Conservation (phyloP, 2,888 invertebrate genomes). For the Dryocosmus kuriphilus region DNA sequence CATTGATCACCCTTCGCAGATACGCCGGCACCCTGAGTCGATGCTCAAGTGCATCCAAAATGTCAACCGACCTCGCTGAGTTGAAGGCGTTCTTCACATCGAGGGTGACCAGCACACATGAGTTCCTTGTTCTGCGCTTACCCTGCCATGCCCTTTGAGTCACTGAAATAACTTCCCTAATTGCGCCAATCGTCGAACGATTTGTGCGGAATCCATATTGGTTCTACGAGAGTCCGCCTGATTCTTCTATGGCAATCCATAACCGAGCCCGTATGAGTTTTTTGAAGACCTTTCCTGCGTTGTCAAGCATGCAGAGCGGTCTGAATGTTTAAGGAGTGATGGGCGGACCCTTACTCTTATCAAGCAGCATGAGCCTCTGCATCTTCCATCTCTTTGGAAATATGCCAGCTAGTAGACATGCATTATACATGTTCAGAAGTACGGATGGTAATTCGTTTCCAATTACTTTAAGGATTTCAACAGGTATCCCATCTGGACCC, state of each 20-base stretch:
- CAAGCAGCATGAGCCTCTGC: slow-evolving; percentile 49
- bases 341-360: slow-evolving; percentile 46
- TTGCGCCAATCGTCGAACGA: slow-evolving; percentile 53
- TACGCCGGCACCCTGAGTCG: slow-evolving; percentile 55
- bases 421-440: no score
- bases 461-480: slow-evolving; percentile 50
- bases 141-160: slow-evolving; percentile 21
- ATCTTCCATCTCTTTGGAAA: slow-evolving; percentile 48
- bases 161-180: slow-evolving; percentile 44
- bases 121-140: slow-evolving; percentile 35
- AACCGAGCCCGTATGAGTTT: no score
- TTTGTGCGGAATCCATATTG: no score
- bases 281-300: slow-evolving; percentile 61
- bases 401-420: slow-evolving; percentile 42
- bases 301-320: no score
- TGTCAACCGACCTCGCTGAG: slow-evolving; percentile 50
- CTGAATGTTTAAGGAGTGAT: slow-evolving; percentile 43
- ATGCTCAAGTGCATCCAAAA: slow-evolving; percentile 46
- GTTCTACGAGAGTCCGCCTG: slow-evolving; percentile 19
- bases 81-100: slow-evolving; percentile 53
- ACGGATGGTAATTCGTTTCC: slow-evolving; percentile 37
- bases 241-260: slow-evolving; percentile 6
- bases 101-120: slow-evolving; percentile 54
- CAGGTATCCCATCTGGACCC: slow-evolving; percentile 54
- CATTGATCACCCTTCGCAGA: slow-evolving; percentile 45